Evolutionary conservation across 2,797 vertebrate species (phyloP), one percentile per base, ranked within the genome.

Genomic region (Emydoidea blandingii): DNA sequence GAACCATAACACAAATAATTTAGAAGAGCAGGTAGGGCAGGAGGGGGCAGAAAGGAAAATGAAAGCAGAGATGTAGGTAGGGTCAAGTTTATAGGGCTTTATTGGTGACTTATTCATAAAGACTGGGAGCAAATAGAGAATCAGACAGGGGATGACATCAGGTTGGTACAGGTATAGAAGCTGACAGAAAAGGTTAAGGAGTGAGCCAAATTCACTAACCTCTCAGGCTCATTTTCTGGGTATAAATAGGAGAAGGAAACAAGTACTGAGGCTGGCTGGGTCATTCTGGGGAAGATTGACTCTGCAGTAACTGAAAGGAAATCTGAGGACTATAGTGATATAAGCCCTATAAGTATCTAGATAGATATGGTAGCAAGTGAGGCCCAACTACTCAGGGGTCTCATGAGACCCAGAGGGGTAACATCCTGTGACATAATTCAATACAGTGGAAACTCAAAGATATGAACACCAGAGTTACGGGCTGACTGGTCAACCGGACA

Each of bases 321-420:
- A 59, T 59, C 27, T 59, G 57, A 59, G 57, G 12, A 59, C 57
- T 31, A 1, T 0, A 0, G 27, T 29, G 23, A 29, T 92, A 21
- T 5, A 3, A 15, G 6, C 34, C 25, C 81, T 90, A 87, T 16
- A 59, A 2, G 21, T 37, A 19, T 0, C 0, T 34, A 31, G 92
- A 53, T 5, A 78, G n/a, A 27, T 18, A 62, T 1, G n/a, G 34
- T 78, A 14, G 50, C 34, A 31, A 11, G 59, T 47, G 54, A 91
- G 50, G 82, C 49, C 53, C 81, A 31, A 0, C 0, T 68, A 68
- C 76, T 14, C 0, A 1, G 37, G 78, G 0, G 1, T 31, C 3
- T 4, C 34, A 41, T 31, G 56, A 37, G 68, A 87, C 34, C 18
- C 53, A 88, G n/a, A 56, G 50, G 49, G 81, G 56, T 50, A 16